A percentile compares a stretch with the other conserved stretches of the same genome.
These are phyloP conservation scores for Catharus fuscescens DNA, from an alignment of 2,113 vertebrate genomes.

Conservation along the genomic window DNA sequence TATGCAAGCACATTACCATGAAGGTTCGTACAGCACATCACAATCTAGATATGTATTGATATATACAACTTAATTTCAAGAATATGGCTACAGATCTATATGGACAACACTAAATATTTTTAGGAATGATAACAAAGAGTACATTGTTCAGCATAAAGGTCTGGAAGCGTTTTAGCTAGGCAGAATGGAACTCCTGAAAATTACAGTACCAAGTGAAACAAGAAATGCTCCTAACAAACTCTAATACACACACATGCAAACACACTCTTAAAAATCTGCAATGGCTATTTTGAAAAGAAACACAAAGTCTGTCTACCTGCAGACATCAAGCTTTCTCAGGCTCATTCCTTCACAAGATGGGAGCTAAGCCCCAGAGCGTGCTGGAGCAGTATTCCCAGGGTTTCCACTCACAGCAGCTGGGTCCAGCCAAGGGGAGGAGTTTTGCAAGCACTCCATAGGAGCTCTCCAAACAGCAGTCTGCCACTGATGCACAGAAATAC, in stretches of 20 bases:
- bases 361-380: accelerated
- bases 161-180: neutral
- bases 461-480: neutral
- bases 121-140: neutral
- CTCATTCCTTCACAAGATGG: neutral
- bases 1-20: neutral
- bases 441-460: neutral
- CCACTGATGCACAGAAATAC: neutral
- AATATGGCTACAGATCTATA: neutral
- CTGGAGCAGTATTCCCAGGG: neutral
- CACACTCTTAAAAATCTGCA: neutral
- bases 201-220: neutral
- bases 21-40: neutral
- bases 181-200: neutral
- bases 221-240: neutral
- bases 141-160: neutral
- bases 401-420: neutral
- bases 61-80: neutral
- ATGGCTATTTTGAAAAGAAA: neutral
- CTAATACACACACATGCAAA: neutral
- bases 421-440: neutral
- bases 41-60: neutral
- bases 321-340: neutral
- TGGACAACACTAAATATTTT: neutral
- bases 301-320: neutral